Conservation (phyloP, 2,797 vertebrate species). For the Buphagus erythrorhynchus region DNA sequence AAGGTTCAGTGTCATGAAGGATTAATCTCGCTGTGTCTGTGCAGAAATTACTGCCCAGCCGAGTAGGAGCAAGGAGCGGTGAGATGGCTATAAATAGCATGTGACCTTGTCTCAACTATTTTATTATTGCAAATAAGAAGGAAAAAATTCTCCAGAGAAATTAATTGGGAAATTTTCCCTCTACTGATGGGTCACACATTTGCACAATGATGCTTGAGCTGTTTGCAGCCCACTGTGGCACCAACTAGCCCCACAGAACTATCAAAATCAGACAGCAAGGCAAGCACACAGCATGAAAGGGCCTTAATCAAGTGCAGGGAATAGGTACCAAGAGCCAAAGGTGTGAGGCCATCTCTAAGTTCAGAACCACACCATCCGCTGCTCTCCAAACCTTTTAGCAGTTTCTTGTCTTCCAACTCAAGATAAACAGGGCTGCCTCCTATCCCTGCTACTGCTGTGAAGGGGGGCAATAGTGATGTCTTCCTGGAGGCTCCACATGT, state of each 20-base stretch:
- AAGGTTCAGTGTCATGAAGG: constrained; percentile 21
- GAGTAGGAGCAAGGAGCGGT: not conserved
- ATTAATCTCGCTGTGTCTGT: constrained; percentile 3
- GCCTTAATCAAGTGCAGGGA: not conserved
- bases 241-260: not conserved
- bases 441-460: not conserved
- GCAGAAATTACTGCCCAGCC: constrained; percentile 3
- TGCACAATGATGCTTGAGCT: not conserved
- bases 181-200: not conserved
- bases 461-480: not conserved
- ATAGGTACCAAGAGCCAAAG: not conserved
- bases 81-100: constrained; percentile 27
- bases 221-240: not conserved
- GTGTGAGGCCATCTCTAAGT: not conserved
- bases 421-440: not conserved
- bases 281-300: not conserved
- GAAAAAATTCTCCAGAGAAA: not conserved
- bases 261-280: not conserved
- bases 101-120: not conserved
- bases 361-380: not conserved
- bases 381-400: not conserved
- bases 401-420: not conserved
- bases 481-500: not conserved
- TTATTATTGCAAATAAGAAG: not conserved
- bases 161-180: not conserved